phyloP scores from a whole-genome alignment of 1,140 invertebrate species.

The Branchinecta lynchi region DNA sequence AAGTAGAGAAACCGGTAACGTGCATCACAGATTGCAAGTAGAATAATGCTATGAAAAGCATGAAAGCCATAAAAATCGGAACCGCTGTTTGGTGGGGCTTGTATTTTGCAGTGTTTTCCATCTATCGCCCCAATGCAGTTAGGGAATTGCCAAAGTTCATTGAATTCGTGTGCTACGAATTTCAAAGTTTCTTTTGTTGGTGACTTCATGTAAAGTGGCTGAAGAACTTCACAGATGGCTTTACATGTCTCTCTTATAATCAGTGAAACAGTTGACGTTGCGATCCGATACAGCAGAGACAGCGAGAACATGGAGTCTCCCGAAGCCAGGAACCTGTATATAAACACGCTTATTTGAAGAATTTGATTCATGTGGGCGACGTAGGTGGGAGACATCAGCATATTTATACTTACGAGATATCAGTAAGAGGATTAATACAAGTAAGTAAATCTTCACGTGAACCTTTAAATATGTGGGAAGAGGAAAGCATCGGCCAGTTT shows the following conservation, averaged over 20 bases:
- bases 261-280: constrained; percentile 22
- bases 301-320: constrained; percentile 23
- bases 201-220: constrained; percentile 20
- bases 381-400: too few relatives aligned
- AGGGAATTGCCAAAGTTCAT: constrained; percentile 29
- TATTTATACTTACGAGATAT: too few relatives aligned
- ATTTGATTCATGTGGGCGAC: too few relatives aligned
- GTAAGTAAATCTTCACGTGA: too few relatives aligned
- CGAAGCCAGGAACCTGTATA: constrained; percentile 23
- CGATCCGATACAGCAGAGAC: constrained; percentile 23
- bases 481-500: too few relatives aligned
- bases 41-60: constrained; percentile 27
- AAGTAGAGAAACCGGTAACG: constrained; percentile 31
- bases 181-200: constrained; percentile 24
- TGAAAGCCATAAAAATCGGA: constrained; percentile 20
- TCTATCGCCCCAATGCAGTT: constrained; percentile 31
- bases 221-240: constrained; percentile 22
- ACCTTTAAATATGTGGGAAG: too few relatives aligned
- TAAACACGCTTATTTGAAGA: too few relatives aligned
- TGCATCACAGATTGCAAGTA: constrained; percentile 30
- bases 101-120: constrained; percentile 32
- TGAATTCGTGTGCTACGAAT: constrained; percentile 26
- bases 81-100: constrained; percentile 27
- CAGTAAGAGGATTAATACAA: too few relatives aligned
- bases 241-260: constrained; percentile 23